Evolutionary conservation across 2,888 invertebrate species (phyloP).

Genomic region (Eupithecia dodoneata): DNA sequence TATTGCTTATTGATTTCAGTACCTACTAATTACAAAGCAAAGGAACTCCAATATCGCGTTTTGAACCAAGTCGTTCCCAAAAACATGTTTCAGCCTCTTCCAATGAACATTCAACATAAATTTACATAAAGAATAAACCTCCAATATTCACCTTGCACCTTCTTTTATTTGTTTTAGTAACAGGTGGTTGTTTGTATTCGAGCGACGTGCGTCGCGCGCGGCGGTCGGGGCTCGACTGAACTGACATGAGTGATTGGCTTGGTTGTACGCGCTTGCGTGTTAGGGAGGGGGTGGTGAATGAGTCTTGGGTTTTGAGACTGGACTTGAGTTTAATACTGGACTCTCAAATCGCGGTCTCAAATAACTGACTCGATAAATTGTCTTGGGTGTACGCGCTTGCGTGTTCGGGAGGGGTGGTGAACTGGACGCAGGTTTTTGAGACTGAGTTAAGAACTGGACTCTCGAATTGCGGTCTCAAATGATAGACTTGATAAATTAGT

Average conservation of each 20-base stretch:
- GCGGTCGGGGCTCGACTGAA: conserved; percentile 17
- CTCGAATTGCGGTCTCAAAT: no score
- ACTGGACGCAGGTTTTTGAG: no score
- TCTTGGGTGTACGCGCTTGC: no score
- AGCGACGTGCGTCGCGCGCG: conserved; percentile 25
- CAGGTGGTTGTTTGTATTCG: conserved; percentile 28
- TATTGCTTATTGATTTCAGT: no score
- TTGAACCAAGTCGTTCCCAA: background rate
- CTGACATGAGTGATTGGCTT: background rate
- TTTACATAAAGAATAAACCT: background rate
- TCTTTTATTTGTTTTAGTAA: conserved; percentile 29
- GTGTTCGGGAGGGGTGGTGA: no score
- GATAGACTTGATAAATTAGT: no score
- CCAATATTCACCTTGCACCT: conserved; percentile 33
- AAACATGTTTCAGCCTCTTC: background rate
- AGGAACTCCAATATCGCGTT: background rate
- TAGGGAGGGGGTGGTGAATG: conserved; percentile 14
- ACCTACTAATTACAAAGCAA: background rate
- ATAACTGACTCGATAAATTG: no score
- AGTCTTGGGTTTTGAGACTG: no score
- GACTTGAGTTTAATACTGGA: no score
- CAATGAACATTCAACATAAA: background rate
- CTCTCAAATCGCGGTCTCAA: no score
- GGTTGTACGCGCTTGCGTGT: conserved; percentile 24
- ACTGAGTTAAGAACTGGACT: no score